Evolutionary conservation across 2,888 invertebrate species (phyloP).

Genomic region (Drosophila diplacantha): DNA sequence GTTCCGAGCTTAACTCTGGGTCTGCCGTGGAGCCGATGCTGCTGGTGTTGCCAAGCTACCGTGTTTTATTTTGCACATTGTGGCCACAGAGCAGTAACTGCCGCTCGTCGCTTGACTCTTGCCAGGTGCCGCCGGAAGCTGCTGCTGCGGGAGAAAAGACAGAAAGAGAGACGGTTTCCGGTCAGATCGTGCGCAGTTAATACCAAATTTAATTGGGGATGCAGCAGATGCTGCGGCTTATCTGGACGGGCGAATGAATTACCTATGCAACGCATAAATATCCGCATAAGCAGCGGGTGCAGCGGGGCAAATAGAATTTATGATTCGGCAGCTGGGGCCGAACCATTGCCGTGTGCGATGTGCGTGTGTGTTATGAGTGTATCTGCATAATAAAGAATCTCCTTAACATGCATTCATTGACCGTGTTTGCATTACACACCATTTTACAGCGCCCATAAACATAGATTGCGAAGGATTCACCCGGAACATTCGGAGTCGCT

Average conservation of each 20-base stretch:
- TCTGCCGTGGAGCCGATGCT: conserved; percentile 11
- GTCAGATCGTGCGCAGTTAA: conserved; percentile 2
- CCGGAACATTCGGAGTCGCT: conserved; percentile 1
- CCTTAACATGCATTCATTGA: conserved; percentile 25
- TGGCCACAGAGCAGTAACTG: conserved; percentile 46
- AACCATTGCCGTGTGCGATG: neutral
- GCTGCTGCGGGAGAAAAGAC: conserved; percentile 17
- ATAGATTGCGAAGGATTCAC: conserved; percentile 16
- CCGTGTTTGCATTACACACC: conserved; percentile 16
- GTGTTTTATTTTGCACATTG: conserved; percentile 65
- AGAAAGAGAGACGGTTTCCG: neutral
- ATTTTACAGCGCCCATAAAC: conserved; percentile 25
- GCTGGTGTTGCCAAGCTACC: conserved; percentile 48
- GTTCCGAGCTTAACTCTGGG: conserved; percentile 12
- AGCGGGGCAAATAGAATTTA: conserved; percentile 22
- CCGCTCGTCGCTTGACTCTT: conserved; percentile 16
- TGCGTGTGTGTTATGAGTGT: conserved; percentile 6
- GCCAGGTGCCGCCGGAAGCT: conserved; percentile 53
- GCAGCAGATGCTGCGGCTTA: conserved; percentile 36
- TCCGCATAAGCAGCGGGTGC: conserved; percentile 11
- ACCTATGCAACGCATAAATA: conserved; percentile 27
- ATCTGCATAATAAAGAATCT: conserved; percentile 37
- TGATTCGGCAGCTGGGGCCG: conserved; percentile 12
- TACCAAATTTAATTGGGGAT: neutral
- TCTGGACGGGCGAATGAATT: conserved; percentile 10